Base-by-base conservation (phyloP, 2,888 invertebrate genomes). In the Phengaris arion region DNA sequence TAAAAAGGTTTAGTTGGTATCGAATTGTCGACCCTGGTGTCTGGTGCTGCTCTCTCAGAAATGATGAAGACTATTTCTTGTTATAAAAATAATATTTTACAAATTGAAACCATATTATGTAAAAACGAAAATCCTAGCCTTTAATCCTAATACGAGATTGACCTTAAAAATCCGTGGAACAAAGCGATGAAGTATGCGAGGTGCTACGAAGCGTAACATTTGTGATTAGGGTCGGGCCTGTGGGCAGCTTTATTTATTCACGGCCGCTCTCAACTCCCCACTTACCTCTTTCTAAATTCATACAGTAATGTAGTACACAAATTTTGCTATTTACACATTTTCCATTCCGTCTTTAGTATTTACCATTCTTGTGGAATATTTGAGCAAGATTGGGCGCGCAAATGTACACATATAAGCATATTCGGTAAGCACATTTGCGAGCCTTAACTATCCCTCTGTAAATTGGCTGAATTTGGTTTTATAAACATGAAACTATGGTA, bases 201-300 rank as follows among this genome's bases (percentile, higher is more conserved):
- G 87, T 84, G 86, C 85, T 89, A 85, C 86, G 85, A 84, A 84
- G 83, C 82, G 84, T 82, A 86, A 84, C 86, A 84, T 86, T 83
- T 82, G 84, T 89, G 88, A 90, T 86, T 85, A 89, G 88, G 91
- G 90, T 89, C 82, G 81, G 77, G 76, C 81, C 79, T 79, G 79
- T 81, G 77, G 76, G 77, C 79, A 79, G 79, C 72, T 83, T 89
- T 88, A 90, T 91, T 92, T 91, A 92, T 91, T 91, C 88, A 91
- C 80, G 80, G 82, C 79, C 79, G 86, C 86, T 90, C 85, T 88
- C 86, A 86, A 84, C 88, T 87, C 85, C 80, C 84, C 81, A 79
- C 82, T 84, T 81, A 83, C 52, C 72, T 72, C 72, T 54, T 72
- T 72, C 54, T 72, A 72, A 72, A 72, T 74, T 57, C 59, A 74